These are phyloP conservation scores for Neuroterus valhalla DNA, from an alignment of 1,140 invertebrate genomes.

Conservation along the genomic window DNA sequence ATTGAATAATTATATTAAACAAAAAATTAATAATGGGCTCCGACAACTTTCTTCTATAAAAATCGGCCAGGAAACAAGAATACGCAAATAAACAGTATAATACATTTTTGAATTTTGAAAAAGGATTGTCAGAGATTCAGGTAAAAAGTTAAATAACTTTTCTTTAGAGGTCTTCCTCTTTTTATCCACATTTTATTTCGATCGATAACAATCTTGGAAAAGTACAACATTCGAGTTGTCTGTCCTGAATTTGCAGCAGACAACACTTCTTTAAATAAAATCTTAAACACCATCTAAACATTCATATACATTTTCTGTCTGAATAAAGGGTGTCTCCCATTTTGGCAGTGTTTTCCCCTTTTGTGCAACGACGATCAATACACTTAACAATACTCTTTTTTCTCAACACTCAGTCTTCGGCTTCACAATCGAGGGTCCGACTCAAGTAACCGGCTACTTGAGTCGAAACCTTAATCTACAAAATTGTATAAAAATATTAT, in stretches of 20 bases:
- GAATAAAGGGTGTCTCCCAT: constrained; percentile 14
- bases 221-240: constrained; percentile 7
- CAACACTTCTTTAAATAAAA: neutral
- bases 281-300: constrained; percentile 11
- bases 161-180: no score
- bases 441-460: no score
- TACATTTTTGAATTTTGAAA: no score
- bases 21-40: no score
- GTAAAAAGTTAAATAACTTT: no score
- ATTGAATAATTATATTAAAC: no score
- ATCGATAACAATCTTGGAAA: constrained; percentile 26
- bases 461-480: neutral
- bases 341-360: constrained; percentile 19
- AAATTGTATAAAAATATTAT: constrained; percentile 17
- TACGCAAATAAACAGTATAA: no score
- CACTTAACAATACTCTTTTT: neutral
- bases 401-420: neutral
- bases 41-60: no score
- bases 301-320: constrained; percentile 18
- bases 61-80: no score
- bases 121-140: no score
- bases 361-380: neutral
- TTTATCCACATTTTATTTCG: neutral
- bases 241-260: neutral
- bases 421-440: no score